A percentile compares a stretch with the other conserved stretches of the same genome.
These are phyloP conservation scores for Myoxocephalus aenaeus DNA, from an alignment of 2,797 vertebrate species.

Conservation along the genomic window DNA sequence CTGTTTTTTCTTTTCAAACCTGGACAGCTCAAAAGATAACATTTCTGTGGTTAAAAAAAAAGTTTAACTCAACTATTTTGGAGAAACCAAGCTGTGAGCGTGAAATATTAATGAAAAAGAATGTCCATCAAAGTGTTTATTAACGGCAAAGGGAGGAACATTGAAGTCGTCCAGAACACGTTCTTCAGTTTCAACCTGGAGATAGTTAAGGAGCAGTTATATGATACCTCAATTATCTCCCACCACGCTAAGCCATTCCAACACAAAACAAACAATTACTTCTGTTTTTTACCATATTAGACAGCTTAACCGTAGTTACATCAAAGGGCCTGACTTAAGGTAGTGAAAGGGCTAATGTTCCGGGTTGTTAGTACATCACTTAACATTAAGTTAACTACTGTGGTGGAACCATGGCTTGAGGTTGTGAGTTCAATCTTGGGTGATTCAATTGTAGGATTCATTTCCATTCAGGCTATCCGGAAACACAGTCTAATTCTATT, in stretches of 20 bases:
- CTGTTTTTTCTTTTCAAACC: slow-evolving; percentile 15
- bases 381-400: slow-evolving; percentile 29
- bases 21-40: slow-evolving; percentile 24
- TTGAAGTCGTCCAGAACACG: not conserved
- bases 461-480: slow-evolving; percentile 58
- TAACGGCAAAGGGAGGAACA: not conserved
- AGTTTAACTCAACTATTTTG: slow-evolving; percentile 24
- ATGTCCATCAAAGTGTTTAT: slow-evolving; percentile 18
- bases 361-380: slow-evolving; percentile 21
- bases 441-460: slow-evolving; percentile 57
- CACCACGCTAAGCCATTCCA: not conserved
- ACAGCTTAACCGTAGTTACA: not conserved
- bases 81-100: slow-evolving; percentile 5
- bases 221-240: not conserved
- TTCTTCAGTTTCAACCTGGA: not conserved
- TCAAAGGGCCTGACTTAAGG: slow-evolving; percentile 10
- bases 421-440: slow-evolving; percentile 24
- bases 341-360: slow-evolving; percentile 4
- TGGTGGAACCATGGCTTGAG: slow-evolving; percentile 25
- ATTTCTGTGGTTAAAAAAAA: slow-evolving; percentile 7
- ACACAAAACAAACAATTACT: not conserved
- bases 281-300: not conserved
- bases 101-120: slow-evolving; percentile 40
- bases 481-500: slow-evolving; percentile 49
- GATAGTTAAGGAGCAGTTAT: not conserved